Evolutionary conservation across 2,113 vertebrate genomes (phyloP), one percentile per base, ranked within the genome.

Genomic region (Hystrix brachyura): DNA sequence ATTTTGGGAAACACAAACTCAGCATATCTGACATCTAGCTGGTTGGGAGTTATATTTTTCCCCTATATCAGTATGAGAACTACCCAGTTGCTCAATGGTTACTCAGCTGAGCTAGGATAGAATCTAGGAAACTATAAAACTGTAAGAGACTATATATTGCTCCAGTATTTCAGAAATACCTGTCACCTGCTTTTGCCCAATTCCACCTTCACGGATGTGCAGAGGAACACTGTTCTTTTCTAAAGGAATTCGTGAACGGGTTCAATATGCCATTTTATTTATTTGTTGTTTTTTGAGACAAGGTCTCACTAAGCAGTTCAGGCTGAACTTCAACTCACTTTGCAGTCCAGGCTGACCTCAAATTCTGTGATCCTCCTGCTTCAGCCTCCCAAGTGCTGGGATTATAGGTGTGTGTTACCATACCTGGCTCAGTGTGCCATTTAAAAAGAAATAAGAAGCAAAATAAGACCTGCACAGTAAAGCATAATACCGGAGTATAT

Each of bases 401-500:
- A 69, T 69, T 69, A 69, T 69, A 69, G 65, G 34, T 69, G 65
- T 69, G 34, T 69, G 65, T 15, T 18, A 69, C 65, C 6, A 69
- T 69, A 34, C 62, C 62, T 60, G 32, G 92, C 81, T 93, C 86
- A 67, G 43, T 57, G 74, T 69, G 62, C 64, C 62, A 32, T 87
- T 94, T 92, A 59, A 25, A 23, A 74, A 25, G 38, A 25, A 74
- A 13, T 2, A 74, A 74, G 38, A 69, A 69, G 34, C 43, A 74
- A 76, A 67, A 14, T 7, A 69, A 94, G 62, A 76, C 86, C 93
- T 96, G 67, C 65, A 74, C 59, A 80, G 43, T 92, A 83, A 71
- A 95, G 85, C 92, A 19, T 51, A 74, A 64, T 12, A 62, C 0
- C 55, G 83, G 92, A 95, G 94, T 92, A 94, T 85, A 94, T 90